Conservation (phyloP, 2,888 invertebrate genomes). For the Gortyna flavago region DNA sequence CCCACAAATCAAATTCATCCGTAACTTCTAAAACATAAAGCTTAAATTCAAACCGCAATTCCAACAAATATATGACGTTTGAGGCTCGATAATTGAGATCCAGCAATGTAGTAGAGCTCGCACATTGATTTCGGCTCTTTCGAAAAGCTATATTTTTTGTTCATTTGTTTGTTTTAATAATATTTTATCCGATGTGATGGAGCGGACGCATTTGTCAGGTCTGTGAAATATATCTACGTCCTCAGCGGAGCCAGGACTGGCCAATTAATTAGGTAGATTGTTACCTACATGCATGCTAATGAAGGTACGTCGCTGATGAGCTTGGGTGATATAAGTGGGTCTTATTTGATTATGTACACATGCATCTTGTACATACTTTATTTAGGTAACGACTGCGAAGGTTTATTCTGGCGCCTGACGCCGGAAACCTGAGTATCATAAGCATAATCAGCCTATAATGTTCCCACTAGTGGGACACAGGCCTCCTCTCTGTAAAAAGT, state of each 20-base stretch:
- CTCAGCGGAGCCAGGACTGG: constrained; percentile 78
- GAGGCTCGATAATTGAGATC: constrained; percentile 60
- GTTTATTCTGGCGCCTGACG: neutral
- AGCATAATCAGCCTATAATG: neutral
- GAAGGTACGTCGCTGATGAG: constrained; percentile 82
- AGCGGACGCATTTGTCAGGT: constrained; percentile 89
- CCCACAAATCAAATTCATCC: constrained; percentile 67
- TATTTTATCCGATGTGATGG: constrained; percentile 90
- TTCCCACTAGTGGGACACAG: neutral
- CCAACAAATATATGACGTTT: constrained; percentile 65
- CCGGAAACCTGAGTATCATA: neutral
- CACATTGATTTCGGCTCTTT: constrained; percentile 90
- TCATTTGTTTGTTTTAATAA: constrained; percentile 90
- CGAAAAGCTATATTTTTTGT: constrained; percentile 88
- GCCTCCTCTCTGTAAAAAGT: neutral
- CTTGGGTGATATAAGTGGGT: constrained; percentile 51
- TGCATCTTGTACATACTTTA: constrained; percentile 13
- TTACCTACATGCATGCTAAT: constrained; percentile 84
- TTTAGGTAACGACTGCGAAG: neutral
- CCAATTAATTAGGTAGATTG: constrained; percentile 86
- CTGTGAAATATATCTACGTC: constrained; percentile 85
- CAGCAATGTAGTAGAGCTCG: constrained; percentile 85
- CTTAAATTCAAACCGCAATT: constrained; percentile 46
- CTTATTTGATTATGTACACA: constrained; percentile 37
- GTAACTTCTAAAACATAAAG: constrained; percentile 48